Percentiles rank a stretch among this genome's conserved stretches.
These are phyloP conservation scores for Hylyphantes graminicola DNA, from an alignment of 1,140 invertebrate species.

Conservation along the genomic window DNA sequence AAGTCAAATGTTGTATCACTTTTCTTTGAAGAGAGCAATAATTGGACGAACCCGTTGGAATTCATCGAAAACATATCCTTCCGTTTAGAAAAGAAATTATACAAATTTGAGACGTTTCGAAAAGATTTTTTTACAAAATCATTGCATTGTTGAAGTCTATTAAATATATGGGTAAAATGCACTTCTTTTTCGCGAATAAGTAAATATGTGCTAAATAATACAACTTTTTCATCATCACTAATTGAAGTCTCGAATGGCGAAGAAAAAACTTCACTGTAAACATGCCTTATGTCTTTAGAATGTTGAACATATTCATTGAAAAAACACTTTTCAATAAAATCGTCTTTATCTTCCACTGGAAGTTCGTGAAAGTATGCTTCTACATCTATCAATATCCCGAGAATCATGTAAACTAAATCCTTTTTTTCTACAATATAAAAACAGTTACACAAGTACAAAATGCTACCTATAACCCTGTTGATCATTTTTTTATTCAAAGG, in stretches of 20 bases:
- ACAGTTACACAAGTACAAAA: background rate
- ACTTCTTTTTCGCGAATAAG: background rate
- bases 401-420: background rate
- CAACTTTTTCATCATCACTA: conserved; percentile 1
- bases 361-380: background rate
- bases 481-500: no score
- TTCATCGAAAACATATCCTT: conserved; percentile 7
- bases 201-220: background rate
- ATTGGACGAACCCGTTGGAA: background rate
- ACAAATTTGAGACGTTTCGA: background rate
- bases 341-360: background rate
- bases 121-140: background rate
- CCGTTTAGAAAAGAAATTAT: conserved; percentile 10
- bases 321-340: background rate
- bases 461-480: background rate
- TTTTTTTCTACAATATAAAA: background rate
- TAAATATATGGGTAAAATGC: conserved; percentile 8
- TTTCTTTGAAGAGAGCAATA: background rate
- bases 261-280: no score
- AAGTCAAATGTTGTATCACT: no score
- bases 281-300: background rate
- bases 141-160: background rate
- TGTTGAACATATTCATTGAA: background rate
- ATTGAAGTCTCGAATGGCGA: background rate
- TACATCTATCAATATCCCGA: background rate